Conservation (phyloP, 2,797 vertebrate species). For the Aldrovandia affinis region DNA sequence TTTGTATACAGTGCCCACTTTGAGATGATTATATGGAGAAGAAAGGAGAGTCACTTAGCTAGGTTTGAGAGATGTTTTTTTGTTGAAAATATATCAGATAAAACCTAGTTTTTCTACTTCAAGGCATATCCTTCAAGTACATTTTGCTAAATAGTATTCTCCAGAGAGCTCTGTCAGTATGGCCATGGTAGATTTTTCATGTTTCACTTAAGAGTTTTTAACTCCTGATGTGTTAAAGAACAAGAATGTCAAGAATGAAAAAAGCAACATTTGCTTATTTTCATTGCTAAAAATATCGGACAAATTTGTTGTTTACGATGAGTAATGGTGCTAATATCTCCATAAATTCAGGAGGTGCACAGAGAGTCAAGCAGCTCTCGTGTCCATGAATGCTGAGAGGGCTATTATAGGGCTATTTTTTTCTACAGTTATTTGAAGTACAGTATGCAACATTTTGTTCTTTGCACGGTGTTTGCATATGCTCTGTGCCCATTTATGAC, state of each 20-base stretch:
- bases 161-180: background rate
- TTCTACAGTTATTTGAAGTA: background rate
- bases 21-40: constrained; percentile 16
- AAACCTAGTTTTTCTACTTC: background rate
- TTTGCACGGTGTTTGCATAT: background rate
- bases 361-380: background rate
- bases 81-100: constrained; percentile 33
- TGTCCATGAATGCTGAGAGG: background rate
- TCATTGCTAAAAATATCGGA: background rate
- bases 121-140: constrained; percentile 29
- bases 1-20: background rate
- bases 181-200: background rate
- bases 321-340: background rate
- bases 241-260: background rate
- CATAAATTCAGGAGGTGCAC: background rate
- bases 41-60: constrained; percentile 5
- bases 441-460: background rate
- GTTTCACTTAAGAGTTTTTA: background rate
- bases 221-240: background rate
- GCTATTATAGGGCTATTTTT: background rate
- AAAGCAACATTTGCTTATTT: background rate
- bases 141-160: constrained; percentile 3
- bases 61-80: constrained; percentile 9
- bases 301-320: background rate
- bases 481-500: background rate